Conservation (phyloP, 2,113 vertebrate species). For the Chaenocephalus aceratus region DNA sequence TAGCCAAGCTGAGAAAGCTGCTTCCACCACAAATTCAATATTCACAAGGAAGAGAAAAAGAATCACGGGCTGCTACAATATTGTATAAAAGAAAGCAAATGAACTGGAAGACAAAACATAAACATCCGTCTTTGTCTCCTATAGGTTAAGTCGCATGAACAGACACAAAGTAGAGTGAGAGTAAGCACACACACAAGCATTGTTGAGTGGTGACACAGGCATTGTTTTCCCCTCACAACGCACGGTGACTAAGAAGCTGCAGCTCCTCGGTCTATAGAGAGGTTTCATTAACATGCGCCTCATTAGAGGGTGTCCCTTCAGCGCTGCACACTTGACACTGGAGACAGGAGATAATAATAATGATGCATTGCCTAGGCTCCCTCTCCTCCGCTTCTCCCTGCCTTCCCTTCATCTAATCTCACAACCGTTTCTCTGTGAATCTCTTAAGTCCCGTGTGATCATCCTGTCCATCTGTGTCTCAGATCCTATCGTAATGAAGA, state of each 20-base stretch:
- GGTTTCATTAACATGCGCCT: slow-evolving; percentile 58
- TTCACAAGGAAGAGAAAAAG: background rate
- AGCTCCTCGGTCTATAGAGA: slow-evolving; percentile 30
- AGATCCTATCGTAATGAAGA: slow-evolving; percentile 27
- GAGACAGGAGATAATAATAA: slow-evolving; percentile 8
- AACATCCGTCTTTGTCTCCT: background rate
- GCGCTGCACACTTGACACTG: slow-evolving; percentile 23
- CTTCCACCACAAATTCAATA: slow-evolving; percentile 3
- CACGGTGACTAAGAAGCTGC: slow-evolving; percentile 21
- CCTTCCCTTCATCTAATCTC: slow-evolving; percentile 24
- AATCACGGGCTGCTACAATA: background rate
- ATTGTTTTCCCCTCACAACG: background rate
- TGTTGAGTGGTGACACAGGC: slow-evolving; percentile 4
- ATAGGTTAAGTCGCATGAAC: background rate
- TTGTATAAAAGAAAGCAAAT: fast-evolving
- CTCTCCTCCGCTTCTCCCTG: slow-evolving; percentile 17
- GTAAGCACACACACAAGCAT: background rate
- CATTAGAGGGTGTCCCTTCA: slow-evolving; percentile 55
- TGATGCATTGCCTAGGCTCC: slow-evolving; percentile 5
- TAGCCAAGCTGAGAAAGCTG: background rate
- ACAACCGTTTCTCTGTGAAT: slow-evolving; percentile 11
- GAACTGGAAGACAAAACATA: background rate
- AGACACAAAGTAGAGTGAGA: background rate
- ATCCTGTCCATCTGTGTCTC: slow-evolving; percentile 35
- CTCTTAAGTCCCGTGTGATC: slow-evolving; percentile 32